phyloP scores from a whole-genome alignment of 2,888 invertebrate species.

The Aphidoletes aphidimyza region DNA sequence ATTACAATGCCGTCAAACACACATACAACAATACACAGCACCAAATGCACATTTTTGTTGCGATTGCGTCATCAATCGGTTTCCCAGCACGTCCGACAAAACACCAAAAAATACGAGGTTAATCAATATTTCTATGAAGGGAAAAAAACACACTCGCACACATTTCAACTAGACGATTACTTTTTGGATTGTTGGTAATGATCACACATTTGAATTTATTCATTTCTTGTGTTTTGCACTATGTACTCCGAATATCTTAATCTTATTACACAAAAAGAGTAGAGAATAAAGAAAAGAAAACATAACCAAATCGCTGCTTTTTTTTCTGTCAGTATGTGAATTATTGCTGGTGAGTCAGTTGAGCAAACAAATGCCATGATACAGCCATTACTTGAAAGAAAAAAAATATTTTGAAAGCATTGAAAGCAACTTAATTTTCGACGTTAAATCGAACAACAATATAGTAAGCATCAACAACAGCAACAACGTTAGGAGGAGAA shows the following conservation, averaged over 20 bases:
- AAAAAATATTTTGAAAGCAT: constrained; percentile 25
- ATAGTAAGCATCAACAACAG: neutral
- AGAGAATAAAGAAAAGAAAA: neutral
- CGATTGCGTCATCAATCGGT: neutral
- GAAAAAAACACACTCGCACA: no score
- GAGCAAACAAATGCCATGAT: neutral
- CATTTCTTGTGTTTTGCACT: no score
- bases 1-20: neutral
- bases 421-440: constrained; percentile 6
- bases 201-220: no score
- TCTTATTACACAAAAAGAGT: neutral
- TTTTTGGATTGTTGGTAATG: no score
- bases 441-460: neutral
- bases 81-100: no score
- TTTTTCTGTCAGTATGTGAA: neutral
- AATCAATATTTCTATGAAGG: neutral
- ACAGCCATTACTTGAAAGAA: neutral
- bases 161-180: no score
- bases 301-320: neutral
- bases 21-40: neutral
- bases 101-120: neutral
- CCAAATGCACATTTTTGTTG: neutral
- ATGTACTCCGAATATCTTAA: neutral
- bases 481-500: neutral
- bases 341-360: neutral